Conservation (phyloP, 2,888 invertebrate genomes). For the Lasioglossum zephyrum region DNA sequence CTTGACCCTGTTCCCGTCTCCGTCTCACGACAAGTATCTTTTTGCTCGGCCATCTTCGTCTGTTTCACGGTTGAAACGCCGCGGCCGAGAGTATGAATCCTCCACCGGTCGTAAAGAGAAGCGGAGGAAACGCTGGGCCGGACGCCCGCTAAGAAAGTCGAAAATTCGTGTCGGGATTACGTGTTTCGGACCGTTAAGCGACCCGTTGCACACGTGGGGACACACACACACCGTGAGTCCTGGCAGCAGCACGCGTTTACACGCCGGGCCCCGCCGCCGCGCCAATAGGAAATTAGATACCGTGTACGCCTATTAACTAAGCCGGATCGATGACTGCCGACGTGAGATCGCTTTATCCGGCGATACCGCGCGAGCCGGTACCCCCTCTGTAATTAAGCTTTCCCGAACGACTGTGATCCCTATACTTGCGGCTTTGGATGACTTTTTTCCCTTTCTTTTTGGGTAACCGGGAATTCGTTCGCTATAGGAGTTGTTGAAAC, state of each 20-base stretch:
- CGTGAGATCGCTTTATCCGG: slow-evolving; percentile 40
- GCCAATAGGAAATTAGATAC: slow-evolving; percentile 48
- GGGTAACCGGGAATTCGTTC: background rate
- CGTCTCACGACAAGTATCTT: background rate
- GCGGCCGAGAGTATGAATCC: slow-evolving; percentile 30
- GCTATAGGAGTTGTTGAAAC: background rate
- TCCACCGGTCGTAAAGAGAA: slow-evolving; percentile 45
- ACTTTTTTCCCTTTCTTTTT: too few relatives aligned
- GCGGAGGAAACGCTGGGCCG: slow-evolving; percentile 14
- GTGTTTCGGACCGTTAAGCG: slow-evolving; percentile 49
- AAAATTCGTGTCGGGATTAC: slow-evolving; percentile 61
- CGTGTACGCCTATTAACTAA: slow-evolving; percentile 36
- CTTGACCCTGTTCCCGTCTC: slow-evolving; percentile 2
- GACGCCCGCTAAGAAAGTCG: slow-evolving; percentile 50
- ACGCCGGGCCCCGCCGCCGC: background rate
- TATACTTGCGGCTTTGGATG: background rate
- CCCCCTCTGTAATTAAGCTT: slow-evolving; percentile 22
- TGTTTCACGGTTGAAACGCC: background rate
- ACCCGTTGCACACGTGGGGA: slow-evolving; percentile 38
- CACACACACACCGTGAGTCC: background rate
- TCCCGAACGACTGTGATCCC: slow-evolving; percentile 5
- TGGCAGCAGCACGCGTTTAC: slow-evolving; percentile 32
- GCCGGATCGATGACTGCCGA: slow-evolving; percentile 36
- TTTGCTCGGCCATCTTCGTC: background rate
- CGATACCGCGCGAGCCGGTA: background rate